These are phyloP conservation scores for Phymatocera aterrima DNA, from an alignment of 2,888 invertebrate species.

Conservation along the genomic window DNA sequence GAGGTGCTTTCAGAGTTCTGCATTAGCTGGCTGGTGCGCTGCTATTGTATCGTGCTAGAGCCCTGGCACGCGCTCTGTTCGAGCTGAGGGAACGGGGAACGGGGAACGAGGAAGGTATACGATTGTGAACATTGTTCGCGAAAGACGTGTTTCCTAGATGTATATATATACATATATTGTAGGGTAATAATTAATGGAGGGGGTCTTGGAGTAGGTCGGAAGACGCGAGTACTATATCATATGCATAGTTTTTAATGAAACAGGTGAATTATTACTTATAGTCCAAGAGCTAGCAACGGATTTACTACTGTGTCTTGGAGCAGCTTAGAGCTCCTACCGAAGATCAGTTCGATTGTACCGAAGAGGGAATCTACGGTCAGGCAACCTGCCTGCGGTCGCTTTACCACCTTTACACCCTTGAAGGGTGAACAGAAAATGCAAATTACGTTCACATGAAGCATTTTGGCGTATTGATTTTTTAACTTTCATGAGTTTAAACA, in stretches of 20 bases:
- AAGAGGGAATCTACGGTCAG: too few species aligned
- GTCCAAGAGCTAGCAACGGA: background rate
- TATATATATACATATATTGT: background rate
- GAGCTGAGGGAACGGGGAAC: background rate
- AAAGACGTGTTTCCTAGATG: conserved; percentile 29
- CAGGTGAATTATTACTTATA: conserved; percentile 1
- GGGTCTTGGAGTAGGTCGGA: background rate
- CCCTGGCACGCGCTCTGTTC: background rate
- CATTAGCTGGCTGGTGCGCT: background rate
- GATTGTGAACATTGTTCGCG: conserved; percentile 38
- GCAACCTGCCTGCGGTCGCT: too few species aligned
- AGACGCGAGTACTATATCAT: too few species aligned
- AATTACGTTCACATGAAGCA: too few species aligned
- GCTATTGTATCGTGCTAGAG: conserved; percentile 16
- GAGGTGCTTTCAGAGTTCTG: conserved; percentile 21
- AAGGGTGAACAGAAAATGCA: too few species aligned
- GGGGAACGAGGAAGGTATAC: background rate
- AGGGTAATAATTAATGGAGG: conserved; percentile 20
- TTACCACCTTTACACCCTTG: too few species aligned
- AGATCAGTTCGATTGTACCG: too few species aligned
- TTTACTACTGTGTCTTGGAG: too few species aligned
- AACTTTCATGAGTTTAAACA: too few species aligned
- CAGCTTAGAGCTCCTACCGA: too few species aligned
- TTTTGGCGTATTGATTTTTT: too few species aligned
- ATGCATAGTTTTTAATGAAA: background rate